Evolutionary conservation across 2,797 vertebrate genomes (phyloP), one percentile per base, ranked within the genome.

Genomic region (Clarias pachynema): DNA sequence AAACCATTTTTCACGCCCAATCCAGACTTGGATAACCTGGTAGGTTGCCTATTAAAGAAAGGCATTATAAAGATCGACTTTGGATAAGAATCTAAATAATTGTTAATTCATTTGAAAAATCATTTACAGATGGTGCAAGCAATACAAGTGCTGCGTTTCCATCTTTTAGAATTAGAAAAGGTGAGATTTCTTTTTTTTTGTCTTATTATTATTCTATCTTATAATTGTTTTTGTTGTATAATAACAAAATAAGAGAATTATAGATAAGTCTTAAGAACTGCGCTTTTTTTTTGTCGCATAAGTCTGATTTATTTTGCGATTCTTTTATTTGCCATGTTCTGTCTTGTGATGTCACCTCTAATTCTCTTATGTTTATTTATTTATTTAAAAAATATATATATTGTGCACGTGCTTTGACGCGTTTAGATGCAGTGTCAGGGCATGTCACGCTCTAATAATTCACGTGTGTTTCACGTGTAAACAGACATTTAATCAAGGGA

Each of bases 11-110:
- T 98, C 93, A 97, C 97, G 37, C 97, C 97, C 79, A 98, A 97
- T 91, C 96, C 97, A 79, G 97, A 99, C 93, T 94, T 99, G 95
- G 97, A 99, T 94, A 98, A 98, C 94, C 94, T 99, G 97, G 97
- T 98, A 96, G 97, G 96, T 31, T 53, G 3, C 26, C 31, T 53
- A 65, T 37, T 37, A 24, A 53, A 53, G 49, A 14, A 53, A 53
- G 12, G 12, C 49, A 53, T 53, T 53, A 53, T 53, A 14, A 53
- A 53, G 12, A 53, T 53, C 44, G 49, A 53, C 49, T 53, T 53
- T 14, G 10, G 44, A 14, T 20, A 15, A 24, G 2, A n/a, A 68
- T 22, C 1, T 9, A 78, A 73, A 68, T 29, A 15, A 63, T 40
- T 18, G 8, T 9, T n/a, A 6, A 59, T 40, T 24, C 4, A 56